These are phyloP conservation scores for Caenorhabditis sp. DNA, from an alignment of 2,888 invertebrate genomes.

Conservation along the genomic window DNA sequence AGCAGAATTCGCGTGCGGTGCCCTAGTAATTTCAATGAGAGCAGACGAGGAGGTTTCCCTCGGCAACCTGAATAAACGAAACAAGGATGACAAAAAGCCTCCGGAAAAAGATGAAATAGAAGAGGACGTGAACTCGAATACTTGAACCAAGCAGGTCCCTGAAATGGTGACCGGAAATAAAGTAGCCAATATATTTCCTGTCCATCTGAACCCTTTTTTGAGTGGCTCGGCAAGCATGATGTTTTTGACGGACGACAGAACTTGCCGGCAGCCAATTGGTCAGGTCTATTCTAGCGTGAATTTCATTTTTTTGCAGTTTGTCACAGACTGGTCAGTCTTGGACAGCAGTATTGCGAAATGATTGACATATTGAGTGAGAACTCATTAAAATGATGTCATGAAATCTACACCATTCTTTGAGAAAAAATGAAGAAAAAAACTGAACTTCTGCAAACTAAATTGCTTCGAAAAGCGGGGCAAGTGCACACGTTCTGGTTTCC, in stretches of 20 bases:
- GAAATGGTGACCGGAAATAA: constrained; percentile 63
- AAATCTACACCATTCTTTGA: not conserved
- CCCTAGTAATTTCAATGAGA: not conserved
- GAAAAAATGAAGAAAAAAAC: not conserved
- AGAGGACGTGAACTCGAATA: not conserved
- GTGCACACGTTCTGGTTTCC: constrained; percentile 12
- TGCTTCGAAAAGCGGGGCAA: too few relatives aligned
- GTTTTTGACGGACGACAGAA: constrained; percentile 30
- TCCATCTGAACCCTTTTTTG: constrained; percentile 17
- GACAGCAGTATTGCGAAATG: not conserved
- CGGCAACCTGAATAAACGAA: constrained; percentile 43
- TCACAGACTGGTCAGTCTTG: not conserved
- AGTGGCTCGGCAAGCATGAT: constrained; percentile 2
- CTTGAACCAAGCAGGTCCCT: not conserved
- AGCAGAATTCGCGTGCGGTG: not conserved
- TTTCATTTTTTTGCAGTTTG: not conserved
- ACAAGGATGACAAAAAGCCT: constrained; percentile 15
- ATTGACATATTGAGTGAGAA: too few relatives aligned
- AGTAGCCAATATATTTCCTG: constrained; percentile 59
- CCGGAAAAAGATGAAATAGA: constrained; percentile 15
- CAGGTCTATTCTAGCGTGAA: constrained; percentile 5
- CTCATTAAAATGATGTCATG: not conserved
- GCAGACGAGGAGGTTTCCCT: constrained; percentile 14
- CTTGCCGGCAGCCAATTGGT: constrained; percentile 8
- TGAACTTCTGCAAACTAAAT: constrained; percentile 1